Evolutionary conservation across 2,888 invertebrate species (phyloP).

Genomic region (Lasioglossum vierecki): DNA sequence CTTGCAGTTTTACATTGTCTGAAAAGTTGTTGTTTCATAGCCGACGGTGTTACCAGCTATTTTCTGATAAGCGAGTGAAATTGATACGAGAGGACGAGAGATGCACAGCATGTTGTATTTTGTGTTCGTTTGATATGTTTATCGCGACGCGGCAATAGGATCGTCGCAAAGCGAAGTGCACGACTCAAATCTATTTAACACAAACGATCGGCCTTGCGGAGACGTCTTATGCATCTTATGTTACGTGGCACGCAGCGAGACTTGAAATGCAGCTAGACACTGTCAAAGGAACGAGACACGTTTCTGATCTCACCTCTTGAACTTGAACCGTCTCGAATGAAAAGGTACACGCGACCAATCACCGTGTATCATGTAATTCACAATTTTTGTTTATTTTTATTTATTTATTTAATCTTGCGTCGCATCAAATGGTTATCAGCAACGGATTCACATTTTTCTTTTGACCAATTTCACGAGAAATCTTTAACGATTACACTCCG

Average conservation of each 20-base stretch:
- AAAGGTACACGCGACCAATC: neutral
- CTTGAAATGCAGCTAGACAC: neutral
- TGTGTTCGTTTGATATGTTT: neutral
- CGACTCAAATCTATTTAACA: constrained; percentile 19
- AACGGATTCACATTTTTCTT: too few species aligned
- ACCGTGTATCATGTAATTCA: neutral
- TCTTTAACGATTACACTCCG: too few species aligned
- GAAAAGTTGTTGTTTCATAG: too few species aligned
- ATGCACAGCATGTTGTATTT: neutral
- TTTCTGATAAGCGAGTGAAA: neutral
- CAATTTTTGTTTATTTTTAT: too few species aligned
- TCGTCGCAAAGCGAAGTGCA: constrained; percentile 15
- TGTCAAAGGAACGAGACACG: neutral
- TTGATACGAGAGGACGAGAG: neutral
- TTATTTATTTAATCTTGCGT: too few species aligned
- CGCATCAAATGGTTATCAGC: too few species aligned
- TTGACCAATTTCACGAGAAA: too few species aligned
- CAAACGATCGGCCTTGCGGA: constrained; percentile 18
- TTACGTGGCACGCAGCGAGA: constrained; percentile 5
- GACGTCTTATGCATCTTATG: constrained; percentile 12
- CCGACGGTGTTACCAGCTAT: neutral
- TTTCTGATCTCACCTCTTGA: neutral
- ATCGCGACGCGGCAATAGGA: neutral
- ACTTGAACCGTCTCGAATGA: neutral
- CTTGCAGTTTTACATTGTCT: too few species aligned